Evolutionary conservation across 2,113 vertebrate genomes (phyloP).

Genomic region (Pavo muticus): DNA sequence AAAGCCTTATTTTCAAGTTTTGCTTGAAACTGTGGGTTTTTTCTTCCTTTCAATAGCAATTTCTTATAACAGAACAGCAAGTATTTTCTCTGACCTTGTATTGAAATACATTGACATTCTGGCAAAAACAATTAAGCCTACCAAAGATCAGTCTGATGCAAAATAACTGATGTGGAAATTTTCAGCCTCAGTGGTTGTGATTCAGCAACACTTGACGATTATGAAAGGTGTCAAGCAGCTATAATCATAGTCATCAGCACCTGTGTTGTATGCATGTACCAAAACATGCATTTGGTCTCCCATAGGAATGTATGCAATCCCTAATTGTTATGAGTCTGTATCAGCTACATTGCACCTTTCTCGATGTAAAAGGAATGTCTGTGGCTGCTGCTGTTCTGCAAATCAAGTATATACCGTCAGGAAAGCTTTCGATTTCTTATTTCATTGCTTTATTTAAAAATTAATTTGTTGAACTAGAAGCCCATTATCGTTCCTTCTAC

Average conservation of each 20-base stretch:
- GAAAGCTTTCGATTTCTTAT: background rate
- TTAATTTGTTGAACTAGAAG: background rate
- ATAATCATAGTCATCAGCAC: background rate
- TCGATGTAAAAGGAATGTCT: background rate
- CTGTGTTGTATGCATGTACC: background rate
- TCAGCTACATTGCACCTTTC: background rate
- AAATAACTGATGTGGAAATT: slow-evolving; percentile 17
- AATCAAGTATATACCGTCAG: background rate
- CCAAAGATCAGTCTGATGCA: background rate
- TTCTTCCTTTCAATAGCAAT: background rate
- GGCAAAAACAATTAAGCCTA: background rate
- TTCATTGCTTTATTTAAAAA: background rate
- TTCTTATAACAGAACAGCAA: background rate
- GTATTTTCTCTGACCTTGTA: background rate
- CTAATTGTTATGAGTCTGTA: background rate
- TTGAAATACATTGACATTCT: slow-evolving; percentile 22
- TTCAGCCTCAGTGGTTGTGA: background rate
- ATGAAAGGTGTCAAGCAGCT: slow-evolving; percentile 12
- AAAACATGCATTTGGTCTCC: background rate
- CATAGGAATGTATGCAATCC: background rate
- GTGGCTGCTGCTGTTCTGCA: background rate
- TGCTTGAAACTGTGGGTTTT: background rate
- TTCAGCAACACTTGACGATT: slow-evolving; percentile 17
- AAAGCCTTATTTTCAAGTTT: background rate
- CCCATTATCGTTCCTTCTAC: background rate